Conservation (phyloP, 2,797 vertebrate genomes). For the Echiichthys vipera region DNA sequence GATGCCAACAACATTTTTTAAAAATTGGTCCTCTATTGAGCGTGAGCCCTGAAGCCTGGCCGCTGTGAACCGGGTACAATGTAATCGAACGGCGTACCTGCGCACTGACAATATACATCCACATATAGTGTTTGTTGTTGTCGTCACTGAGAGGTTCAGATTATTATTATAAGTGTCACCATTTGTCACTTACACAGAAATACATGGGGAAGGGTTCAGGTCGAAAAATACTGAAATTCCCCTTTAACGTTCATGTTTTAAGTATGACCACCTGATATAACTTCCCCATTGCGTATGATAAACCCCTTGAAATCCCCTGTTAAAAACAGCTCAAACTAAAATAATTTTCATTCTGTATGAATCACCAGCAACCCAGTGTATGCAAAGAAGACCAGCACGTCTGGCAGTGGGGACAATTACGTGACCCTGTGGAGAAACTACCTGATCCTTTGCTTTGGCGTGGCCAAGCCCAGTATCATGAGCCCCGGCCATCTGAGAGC, state of each 20-base stretch:
- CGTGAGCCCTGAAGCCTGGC: no score
- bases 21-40: no score
- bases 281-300: slow-evolving; percentile 19
- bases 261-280: not conserved
- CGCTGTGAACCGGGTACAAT: no score
- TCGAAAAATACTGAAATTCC: no score
- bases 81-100: no score
- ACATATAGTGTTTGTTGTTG: no score
- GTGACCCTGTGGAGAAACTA: slow-evolving; percentile 97
- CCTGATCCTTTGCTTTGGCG: slow-evolving; percentile 97
- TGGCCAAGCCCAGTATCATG: slow-evolving; percentile 98
- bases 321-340: slow-evolving; percentile 15
- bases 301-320: not conserved
- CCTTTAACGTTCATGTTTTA: slow-evolving; percentile 20
- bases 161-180: no score
- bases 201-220: no score
- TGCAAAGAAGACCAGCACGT: slow-evolving; percentile 96
- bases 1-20: no score
- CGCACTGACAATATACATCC: no score
- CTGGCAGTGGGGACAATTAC: slow-evolving; percentile 89
- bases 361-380: slow-evolving; percentile 92
- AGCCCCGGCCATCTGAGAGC: slow-evolving; percentile 95
- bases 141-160: no score
- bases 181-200: no score
- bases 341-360: slow-evolving; percentile 14